phyloP scores from a whole-genome alignment of 92 coral and sea anemone species.

The Parazoanthus swiftii region DNA sequence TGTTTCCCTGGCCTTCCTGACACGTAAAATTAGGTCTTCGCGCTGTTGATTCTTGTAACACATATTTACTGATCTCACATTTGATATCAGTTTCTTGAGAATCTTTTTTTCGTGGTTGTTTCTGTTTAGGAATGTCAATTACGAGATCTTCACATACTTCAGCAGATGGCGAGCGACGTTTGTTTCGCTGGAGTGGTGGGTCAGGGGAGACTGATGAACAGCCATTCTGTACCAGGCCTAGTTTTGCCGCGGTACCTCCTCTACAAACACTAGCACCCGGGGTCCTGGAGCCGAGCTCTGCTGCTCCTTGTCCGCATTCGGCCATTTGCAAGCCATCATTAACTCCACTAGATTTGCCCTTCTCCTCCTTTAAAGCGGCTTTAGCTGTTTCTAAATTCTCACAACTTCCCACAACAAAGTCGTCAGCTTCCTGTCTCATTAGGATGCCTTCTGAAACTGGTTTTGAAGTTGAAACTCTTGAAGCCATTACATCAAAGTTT shows the following conservation, averaged over 20 bases:
- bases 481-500: not conserved
- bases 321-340: not conserved
- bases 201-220: conserved; percentile 1
- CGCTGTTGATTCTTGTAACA: not conserved
- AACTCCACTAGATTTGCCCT: not conserved
- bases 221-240: not conserved
- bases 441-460: not conserved
- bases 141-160: conserved; percentile 42
- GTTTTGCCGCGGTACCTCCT: not conserved
- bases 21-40: not conserved
- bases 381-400: not conserved
- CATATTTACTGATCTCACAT: not conserved
- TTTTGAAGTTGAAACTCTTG: not conserved
- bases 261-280: not conserved
- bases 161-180: conserved; percentile 62
- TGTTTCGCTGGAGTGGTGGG: conserved; percentile 25
- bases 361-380: not conserved
- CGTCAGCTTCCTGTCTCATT: not conserved
- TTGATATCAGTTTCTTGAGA: not conserved
- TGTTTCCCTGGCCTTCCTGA: not conserved
- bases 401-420: too few relatives aligned
- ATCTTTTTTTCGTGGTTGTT: conserved; percentile 22
- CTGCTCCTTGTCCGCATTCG: not conserved
- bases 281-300: not conserved
- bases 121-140: conserved; percentile 51